Base-by-base conservation (phyloP, 2,888 invertebrate genomes). In the Gasteruption jaculator region DNA sequence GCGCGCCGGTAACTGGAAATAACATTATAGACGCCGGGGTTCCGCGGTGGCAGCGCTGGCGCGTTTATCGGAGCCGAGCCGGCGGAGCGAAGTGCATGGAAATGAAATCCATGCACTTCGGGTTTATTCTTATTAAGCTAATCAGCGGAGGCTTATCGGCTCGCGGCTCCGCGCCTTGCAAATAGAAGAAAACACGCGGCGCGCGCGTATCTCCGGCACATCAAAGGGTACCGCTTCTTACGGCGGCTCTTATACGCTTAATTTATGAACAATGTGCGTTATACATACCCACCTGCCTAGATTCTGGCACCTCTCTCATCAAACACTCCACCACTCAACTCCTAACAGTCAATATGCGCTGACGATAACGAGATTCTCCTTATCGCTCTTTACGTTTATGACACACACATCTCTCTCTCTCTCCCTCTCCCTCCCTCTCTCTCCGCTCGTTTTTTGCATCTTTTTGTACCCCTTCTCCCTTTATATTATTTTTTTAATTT, bases 231-330 rank as follows among this genome's bases (percentile, higher is more conserved):
- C 40, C 26, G 42, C 14, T 24, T 41, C 49, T 45, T 46, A 45
- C 53, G 58, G 62, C 60, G 56, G 57, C 61, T 63, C n/a, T 65
- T 64, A 65, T 61, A 54, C 50, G 56, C 56, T 63, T 63, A 62
- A 65, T 65, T 66, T 65, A 66, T 61, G 63, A 63, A 64, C 61
- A 59, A 63, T 63, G 60, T 57, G 61, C 52, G 29, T 39, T 43
- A 48, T 46, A 41, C 46, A 50, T 41, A 49, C 50, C 50, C 46
- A 49, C 52, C 53, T 52, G 54, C 57, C 57, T 58, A 49, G 51
- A 54, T 60, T 60, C 58, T 54, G 53, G 46, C 61, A 60, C 62
- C 57, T 61, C 48, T 51, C 48, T 49, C 46, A 50, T 52, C 52
- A 52, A 54, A 50, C 43, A 51, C 43, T n/a, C n/a, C n/a, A n/a